Conservation (phyloP, 2,113 vertebrate genomes). For the Poeciliopsis turrubarensis region DNA sequence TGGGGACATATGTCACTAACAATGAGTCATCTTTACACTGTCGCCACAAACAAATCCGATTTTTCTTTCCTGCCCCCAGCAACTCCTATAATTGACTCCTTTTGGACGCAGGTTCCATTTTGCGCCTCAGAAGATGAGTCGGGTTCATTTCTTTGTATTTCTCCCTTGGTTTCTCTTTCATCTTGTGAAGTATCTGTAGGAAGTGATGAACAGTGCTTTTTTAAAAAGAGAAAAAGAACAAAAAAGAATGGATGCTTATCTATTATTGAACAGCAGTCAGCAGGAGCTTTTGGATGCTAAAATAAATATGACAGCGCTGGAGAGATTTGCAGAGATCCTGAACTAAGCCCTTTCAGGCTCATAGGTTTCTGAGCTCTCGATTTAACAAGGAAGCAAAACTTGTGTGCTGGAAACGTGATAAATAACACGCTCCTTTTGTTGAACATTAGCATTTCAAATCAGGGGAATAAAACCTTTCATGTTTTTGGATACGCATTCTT, state of each 20-base stretch:
- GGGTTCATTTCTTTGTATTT: slow-evolving; percentile 12
- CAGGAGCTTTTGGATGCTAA: slow-evolving; percentile 58
- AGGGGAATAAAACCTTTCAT: not conserved
- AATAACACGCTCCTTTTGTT: slow-evolving; percentile 11
- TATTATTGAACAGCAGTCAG: slow-evolving; percentile 72
- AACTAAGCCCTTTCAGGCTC: slow-evolving; percentile 37
- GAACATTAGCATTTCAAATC: slow-evolving; percentile 7
- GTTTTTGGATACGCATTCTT: not conserved
- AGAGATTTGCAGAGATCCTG: slow-evolving; percentile 57
- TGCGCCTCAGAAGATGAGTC: slow-evolving; percentile 36
- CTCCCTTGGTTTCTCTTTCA: slow-evolving; percentile 28
- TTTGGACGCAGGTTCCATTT: slow-evolving; percentile 39
- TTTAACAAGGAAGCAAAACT: slow-evolving; percentile 34
- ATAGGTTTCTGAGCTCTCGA: slow-evolving; percentile 14
- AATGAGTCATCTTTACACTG: slow-evolving; percentile 56
- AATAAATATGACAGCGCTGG: slow-evolving; percentile 69
- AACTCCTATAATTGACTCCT: slow-evolving; percentile 56
- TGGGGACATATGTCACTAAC: slow-evolving; percentile 24
- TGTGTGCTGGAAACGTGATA: slow-evolving; percentile 14
- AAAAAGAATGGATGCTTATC: slow-evolving; percentile 50
- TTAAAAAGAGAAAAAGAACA: slow-evolving; percentile 8
- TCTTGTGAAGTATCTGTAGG: slow-evolving; percentile 41
- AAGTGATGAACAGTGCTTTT: slow-evolving; percentile 41
- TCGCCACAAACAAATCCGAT: slow-evolving; percentile 41
- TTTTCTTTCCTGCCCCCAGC: slow-evolving; percentile 23